Evolutionary conservation across 2,888 invertebrate genomes (phyloP).

Genomic region (Andrena flavipes): DNA sequence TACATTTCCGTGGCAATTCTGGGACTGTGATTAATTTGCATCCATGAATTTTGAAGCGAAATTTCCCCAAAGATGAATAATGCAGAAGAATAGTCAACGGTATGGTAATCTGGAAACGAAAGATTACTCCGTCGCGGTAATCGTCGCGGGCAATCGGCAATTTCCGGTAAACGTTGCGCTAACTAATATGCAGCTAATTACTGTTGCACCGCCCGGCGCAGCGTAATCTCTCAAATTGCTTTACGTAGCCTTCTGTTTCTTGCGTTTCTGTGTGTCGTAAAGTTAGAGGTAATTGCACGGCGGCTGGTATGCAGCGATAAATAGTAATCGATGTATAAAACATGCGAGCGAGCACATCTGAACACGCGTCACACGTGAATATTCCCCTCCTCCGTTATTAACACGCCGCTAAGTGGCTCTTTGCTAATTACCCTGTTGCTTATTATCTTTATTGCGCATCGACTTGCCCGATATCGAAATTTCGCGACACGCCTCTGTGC

Average conservation of each 20-base stretch:
- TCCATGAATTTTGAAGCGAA: neutral
- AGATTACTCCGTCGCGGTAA: slow-evolving; percentile 21
- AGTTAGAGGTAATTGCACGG: slow-evolving; percentile 38
- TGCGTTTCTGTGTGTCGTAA: slow-evolving; percentile 22
- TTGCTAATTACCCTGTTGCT: slow-evolving; percentile 56
- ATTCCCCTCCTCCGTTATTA: slow-evolving; percentile 42
- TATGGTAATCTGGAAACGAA: slow-evolving; percentile 17
- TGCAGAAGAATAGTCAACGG: neutral
- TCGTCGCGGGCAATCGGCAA: slow-evolving; percentile 19
- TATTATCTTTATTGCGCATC: slow-evolving; percentile 58
- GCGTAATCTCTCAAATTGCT: slow-evolving; percentile 34
- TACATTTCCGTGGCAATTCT: neutral
- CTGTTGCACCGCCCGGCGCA: slow-evolving; percentile 8
- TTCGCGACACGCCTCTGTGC: slow-evolving; percentile 34
- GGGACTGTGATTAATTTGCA: neutral
- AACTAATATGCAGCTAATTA: slow-evolving; percentile 37
- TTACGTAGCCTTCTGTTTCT: slow-evolving; percentile 16
- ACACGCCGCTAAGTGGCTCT: slow-evolving; percentile 54
- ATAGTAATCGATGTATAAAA: slow-evolving; percentile 37
- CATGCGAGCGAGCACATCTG: slow-evolving; percentile 21
- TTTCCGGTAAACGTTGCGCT: neutral
- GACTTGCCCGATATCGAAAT: slow-evolving; percentile 34
- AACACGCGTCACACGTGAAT: neutral
- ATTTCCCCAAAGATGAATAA: neutral
- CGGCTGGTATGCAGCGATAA: slow-evolving; percentile 31